Conservation (phyloP, 1,140 invertebrate genomes). For the Drosophila obscura region DNA sequence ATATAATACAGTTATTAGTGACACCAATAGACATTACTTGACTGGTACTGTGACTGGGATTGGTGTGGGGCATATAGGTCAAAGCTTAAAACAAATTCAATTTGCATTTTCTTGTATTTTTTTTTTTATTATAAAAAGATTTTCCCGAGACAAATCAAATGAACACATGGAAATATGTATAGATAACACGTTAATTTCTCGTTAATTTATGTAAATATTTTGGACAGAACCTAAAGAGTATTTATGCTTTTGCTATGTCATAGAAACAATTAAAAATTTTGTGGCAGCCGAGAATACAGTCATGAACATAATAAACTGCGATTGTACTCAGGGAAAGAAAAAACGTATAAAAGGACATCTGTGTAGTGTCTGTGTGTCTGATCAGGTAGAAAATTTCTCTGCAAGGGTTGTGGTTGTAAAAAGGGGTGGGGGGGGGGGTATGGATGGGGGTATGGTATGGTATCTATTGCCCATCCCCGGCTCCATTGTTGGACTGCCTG, state of each 20-base stretch:
- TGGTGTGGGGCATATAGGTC: conserved; percentile 35
- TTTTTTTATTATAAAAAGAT: neutral
- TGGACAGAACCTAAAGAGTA: no score
- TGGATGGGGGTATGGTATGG: neutral
- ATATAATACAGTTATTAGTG: conserved; percentile 76
- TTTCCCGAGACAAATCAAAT: conserved; percentile 12
- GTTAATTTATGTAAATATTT: neutral
- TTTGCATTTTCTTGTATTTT: conserved; percentile 10
- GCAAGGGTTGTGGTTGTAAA: neutral
- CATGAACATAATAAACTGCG: no score
- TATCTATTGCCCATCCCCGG: conserved; percentile 65
- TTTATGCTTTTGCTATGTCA: conserved; percentile 15
- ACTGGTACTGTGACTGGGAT: conserved; percentile 6
- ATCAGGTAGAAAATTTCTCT: neutral
- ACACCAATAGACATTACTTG: conserved; percentile 59
- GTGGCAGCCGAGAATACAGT: no score
- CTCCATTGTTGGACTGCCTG: conserved; percentile 48
- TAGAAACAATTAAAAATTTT: conserved; percentile 7
- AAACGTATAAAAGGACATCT: no score
- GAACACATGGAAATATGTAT: conserved; percentile 18
- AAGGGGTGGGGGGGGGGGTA: no score
- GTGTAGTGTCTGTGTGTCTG: neutral
- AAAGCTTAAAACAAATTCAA: conserved; percentile 7
- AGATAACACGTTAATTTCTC: neutral
- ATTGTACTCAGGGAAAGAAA: no score